These are phyloP conservation scores for Tenebrosternarchus preto DNA, from an alignment of 2,113 vertebrate genomes.

Conservation along the genomic window DNA sequence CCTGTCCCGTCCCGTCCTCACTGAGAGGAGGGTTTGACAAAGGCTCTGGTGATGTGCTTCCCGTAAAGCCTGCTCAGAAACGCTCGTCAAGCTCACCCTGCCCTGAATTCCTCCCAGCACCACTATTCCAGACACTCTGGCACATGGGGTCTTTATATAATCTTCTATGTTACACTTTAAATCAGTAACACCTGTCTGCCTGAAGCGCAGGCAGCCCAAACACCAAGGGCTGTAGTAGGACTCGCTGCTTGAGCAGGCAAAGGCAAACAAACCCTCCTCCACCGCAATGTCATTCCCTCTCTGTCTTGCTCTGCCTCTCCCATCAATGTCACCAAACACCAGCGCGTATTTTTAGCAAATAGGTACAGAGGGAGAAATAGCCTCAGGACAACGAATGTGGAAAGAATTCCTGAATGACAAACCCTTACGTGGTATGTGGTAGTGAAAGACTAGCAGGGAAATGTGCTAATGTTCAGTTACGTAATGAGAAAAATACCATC, in stretches of 20 bases:
- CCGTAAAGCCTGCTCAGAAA: slow-evolving; percentile 23
- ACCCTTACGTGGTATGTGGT: slow-evolving; percentile 52
- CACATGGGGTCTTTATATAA: slow-evolving; percentile 66
- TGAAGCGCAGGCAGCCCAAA: slow-evolving; percentile 66
- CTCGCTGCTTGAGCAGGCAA: slow-evolving; percentile 56
- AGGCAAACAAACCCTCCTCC: slow-evolving; percentile 68
- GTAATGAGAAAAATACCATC: background rate
- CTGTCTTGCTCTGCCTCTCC: slow-evolving; percentile 52
- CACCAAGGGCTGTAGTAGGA: slow-evolving; percentile 55
- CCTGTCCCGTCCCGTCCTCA: slow-evolving; percentile 10
- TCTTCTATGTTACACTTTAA: slow-evolving; percentile 66
- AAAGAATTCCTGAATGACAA: slow-evolving; percentile 66
- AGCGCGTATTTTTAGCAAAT: slow-evolving; percentile 63
- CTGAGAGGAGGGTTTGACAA: background rate
- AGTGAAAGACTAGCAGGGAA: slow-evolving; percentile 50
- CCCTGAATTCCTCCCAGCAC: slow-evolving; percentile 57
- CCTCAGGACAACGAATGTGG: slow-evolving; percentile 54
- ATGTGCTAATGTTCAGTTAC: slow-evolving; percentile 25
- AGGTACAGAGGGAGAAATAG: slow-evolving; percentile 40
- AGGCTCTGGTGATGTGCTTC: slow-evolving; percentile 20
- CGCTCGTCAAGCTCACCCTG: slow-evolving; percentile 35
- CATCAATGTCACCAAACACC: slow-evolving; percentile 58
- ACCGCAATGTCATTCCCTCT: slow-evolving; percentile 61
- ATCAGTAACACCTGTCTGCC: slow-evolving; percentile 89
- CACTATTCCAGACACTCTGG: slow-evolving; percentile 67